A percentile compares a stretch with the other conserved stretches of the same genome.
phyloP scores from a whole-genome alignment of 2,888 invertebrate species.

The Folsomia candida region DNA sequence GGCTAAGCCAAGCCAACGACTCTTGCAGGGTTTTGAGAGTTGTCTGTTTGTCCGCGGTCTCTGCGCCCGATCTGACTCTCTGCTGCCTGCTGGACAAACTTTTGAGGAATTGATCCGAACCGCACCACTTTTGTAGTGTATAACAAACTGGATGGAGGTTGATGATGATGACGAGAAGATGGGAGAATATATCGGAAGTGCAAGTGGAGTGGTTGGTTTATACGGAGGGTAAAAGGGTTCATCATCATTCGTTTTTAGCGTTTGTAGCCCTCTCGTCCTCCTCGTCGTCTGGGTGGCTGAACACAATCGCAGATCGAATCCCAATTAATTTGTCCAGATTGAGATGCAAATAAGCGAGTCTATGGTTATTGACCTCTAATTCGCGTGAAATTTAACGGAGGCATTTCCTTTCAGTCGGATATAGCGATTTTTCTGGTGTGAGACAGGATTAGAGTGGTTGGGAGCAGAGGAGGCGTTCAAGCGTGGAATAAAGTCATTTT shows the following conservation, averaged over 20 bases:
- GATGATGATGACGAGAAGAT: too few species aligned
- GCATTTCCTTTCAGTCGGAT: constrained; percentile 51
- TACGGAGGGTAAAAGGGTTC: not conserved
- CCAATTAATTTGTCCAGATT: constrained; percentile 52
- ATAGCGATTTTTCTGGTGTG: constrained; percentile 51
- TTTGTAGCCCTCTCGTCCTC: not conserved
- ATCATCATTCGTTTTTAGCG: too few species aligned
- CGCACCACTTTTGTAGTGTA: not conserved
- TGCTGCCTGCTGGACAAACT: not conserved
- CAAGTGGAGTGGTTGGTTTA: not conserved
- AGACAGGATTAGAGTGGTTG: constrained; percentile 48
- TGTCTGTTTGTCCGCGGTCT: not conserved
- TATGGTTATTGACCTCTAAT: constrained; percentile 51
- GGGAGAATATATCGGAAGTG: not conserved
- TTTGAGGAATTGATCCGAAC: constrained; percentile 5
- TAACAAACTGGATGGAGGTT: not conserved
- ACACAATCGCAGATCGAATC: constrained; percentile 44
- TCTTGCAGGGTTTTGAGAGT: too few species aligned
- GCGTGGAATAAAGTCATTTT: constrained; percentile 52
- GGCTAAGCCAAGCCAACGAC: not conserved
- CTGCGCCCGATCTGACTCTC: not conserved
- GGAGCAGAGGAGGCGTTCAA: constrained; percentile 49
- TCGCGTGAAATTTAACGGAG: constrained; percentile 52
- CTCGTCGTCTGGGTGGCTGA: not conserved
- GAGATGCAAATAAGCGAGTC: constrained; percentile 52